A percentile compares a stretch with the other conserved stretches of the same genome.
These are phyloP conservation scores for Arvicanthis niloticus DNA, from an alignment of 2,113 vertebrate genomes.

Conservation along the genomic window DNA sequence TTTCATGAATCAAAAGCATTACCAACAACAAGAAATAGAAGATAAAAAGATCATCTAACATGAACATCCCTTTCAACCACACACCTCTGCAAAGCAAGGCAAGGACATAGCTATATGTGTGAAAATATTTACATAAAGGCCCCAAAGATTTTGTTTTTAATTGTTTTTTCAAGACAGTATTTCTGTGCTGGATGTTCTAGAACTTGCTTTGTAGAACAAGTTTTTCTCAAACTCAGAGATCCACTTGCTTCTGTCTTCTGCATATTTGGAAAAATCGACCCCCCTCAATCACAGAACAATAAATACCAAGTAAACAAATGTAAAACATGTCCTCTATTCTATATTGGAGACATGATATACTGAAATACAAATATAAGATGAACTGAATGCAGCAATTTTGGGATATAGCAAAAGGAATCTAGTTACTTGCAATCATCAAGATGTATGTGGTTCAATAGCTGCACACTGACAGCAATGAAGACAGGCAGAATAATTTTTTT, in stretches of 20 bases:
- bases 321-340: not conserved
- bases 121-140: not conserved
- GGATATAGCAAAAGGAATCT: not conserved
- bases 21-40: not conserved
- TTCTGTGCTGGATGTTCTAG: not conserved
- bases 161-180: not conserved
- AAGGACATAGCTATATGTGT: not conserved
- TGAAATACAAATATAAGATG: not conserved
- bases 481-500: not conserved
- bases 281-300: not conserved
- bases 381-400: not conserved
- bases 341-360: not conserved
- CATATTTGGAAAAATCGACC: rapidly evolving
- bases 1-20: not conserved
- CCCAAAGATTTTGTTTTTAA: not conserved
- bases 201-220: not conserved
- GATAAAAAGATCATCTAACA: not conserved
- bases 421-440: not conserved
- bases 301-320: not conserved
- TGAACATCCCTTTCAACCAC: rapidly evolving
- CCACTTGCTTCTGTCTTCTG: not conserved
- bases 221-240: not conserved
- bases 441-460: not conserved
- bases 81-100: not conserved
- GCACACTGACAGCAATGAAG: not conserved